Conservation (phyloP, 2,113 vertebrate genomes). For the Lichenostomus cassidix region DNA sequence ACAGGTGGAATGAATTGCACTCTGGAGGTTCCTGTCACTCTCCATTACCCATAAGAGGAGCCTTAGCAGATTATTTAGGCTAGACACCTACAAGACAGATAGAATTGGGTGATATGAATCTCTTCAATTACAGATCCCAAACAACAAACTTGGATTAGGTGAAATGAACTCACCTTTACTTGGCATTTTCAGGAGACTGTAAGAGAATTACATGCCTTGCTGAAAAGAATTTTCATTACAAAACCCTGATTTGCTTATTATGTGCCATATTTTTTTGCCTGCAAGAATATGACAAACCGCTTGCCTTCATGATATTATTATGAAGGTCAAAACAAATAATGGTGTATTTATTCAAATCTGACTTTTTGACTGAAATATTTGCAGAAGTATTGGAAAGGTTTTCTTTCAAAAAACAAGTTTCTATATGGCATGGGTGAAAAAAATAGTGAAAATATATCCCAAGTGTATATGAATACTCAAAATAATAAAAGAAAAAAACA, state of each 20-base stretch:
- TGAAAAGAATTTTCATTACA: constrained; percentile 16
- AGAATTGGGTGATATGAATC: constrained; percentile 45
- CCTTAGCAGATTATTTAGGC: constrained; percentile 12
- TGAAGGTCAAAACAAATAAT: constrained; percentile 25
- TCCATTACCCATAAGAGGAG: neutral
- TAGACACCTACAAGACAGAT: constrained; percentile 13
- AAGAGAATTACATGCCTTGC: neutral
- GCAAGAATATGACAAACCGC: neutral
- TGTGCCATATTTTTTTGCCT: neutral
- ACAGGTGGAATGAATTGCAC: neutral
- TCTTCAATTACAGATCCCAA: constrained; percentile 43
- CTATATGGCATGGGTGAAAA: neutral
- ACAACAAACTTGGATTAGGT: constrained; percentile 4
- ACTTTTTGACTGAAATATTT: neutral
- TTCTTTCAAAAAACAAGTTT: neutral
- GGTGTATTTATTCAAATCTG: neutral
- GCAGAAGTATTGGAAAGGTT: neutral
- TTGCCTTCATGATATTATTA: neutral
- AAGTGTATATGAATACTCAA: neutral
- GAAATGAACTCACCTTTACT: neutral
- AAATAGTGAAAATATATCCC: neutral
- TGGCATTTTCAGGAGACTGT: neutral
- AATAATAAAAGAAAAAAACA: neutral
- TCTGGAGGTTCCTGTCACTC: constrained; percentile 24
- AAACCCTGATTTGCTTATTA: neutral